Percentiles rank a stretch among this genome's conserved stretches.
Conservation (phyloP, 2,797 vertebrate species). For the Sebastes iracundus region DNA sequence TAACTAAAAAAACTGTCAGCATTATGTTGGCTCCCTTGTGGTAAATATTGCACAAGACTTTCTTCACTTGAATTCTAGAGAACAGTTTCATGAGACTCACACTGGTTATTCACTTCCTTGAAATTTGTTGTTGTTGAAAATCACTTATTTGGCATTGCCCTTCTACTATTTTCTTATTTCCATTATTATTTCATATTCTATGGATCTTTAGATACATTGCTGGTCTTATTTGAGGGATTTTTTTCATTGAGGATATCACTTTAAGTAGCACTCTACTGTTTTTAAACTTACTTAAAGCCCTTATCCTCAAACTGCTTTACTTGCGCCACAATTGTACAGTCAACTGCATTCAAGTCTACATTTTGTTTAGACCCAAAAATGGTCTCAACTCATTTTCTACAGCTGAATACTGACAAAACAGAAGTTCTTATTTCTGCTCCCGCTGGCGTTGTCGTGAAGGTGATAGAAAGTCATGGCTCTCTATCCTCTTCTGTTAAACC, state of each 20-base stretch:
- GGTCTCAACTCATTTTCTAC: neutral
- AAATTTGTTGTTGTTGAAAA: neutral
- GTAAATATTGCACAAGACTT: neutral
- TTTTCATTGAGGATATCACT: neutral
- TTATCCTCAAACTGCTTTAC: too few species aligned
- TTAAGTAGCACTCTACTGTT: too few species aligned
- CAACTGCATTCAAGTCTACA: too few species aligned
- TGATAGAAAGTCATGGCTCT: neutral
- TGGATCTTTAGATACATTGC: neutral
- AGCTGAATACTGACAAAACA: neutral
- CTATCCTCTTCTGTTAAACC: neutral
- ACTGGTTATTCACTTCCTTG: neutral
- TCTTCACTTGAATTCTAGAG: too few species aligned
- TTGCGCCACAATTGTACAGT: too few species aligned
- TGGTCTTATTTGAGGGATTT: neutral
- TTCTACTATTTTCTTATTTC: neutral
- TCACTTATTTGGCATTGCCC: neutral
- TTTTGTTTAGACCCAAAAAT: neutral
- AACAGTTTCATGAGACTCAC: neutral
- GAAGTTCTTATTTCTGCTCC: neutral
- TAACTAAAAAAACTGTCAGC: neutral
- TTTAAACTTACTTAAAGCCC: too few species aligned
- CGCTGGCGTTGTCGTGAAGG: neutral
- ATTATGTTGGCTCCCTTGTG: neutral
- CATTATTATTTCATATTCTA: neutral